These are phyloP conservation scores for Platygyra sinensis DNA, from an alignment of 64 coral and sea anemone genomes.

Conservation along the genomic window DNA sequence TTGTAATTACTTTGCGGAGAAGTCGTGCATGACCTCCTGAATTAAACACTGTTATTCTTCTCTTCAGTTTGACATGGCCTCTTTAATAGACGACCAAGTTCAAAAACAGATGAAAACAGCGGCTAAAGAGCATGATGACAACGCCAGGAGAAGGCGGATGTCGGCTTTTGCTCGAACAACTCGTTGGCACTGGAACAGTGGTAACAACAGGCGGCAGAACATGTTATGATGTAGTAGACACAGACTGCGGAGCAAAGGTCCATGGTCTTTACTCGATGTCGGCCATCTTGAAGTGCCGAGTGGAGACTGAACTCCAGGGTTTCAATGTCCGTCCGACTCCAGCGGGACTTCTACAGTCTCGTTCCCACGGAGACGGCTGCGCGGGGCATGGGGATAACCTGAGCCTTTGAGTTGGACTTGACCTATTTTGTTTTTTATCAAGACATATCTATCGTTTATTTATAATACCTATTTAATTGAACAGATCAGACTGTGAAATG, in stretches of 20 bases:
- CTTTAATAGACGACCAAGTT: slow-evolving; percentile 96
- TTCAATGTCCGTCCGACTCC: background rate
- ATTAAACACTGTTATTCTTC: slow-evolving; percentile 9
- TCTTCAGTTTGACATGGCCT: slow-evolving; percentile 89
- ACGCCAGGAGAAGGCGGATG: slow-evolving; percentile 48
- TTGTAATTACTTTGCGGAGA: too few species aligned
- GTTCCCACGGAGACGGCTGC: background rate
- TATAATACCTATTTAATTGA: background rate
- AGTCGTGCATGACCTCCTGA: background rate
- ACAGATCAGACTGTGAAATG: background rate
- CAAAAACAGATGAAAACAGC: slow-evolving; percentile 86
- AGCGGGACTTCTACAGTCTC: background rate
- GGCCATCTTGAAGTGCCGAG: background rate
- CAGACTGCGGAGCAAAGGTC: background rate
- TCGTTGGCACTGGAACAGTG: slow-evolving; percentile 77
- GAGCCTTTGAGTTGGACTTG: background rate
- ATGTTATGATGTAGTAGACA: background rate
- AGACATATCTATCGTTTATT: background rate
- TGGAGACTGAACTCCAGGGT: background rate
- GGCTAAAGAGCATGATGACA: slow-evolving; percentile 77
- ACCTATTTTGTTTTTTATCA: background rate
- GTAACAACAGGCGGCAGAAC: slow-evolving; percentile 6
- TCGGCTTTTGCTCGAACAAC: slow-evolving; percentile 57
- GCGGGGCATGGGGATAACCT: too few species aligned
- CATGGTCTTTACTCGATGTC: background rate